Evolutionary conservation across 2,113 vertebrate genomes (phyloP), one percentile per base, ranked within the genome.

Genomic region (Dryoscopus gambensis): DNA sequence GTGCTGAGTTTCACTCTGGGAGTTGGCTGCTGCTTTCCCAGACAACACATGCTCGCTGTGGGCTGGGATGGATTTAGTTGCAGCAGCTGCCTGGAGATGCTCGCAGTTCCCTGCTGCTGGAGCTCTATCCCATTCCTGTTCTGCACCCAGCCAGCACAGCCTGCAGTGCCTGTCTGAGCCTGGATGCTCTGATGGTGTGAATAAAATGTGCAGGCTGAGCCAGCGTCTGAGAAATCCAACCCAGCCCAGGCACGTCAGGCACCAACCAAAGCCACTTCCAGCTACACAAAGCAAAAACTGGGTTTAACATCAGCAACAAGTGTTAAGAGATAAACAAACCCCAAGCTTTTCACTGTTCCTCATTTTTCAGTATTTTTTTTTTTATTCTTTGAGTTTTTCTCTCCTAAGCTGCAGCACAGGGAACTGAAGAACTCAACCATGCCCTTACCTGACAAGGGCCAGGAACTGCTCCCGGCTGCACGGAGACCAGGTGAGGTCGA

Each of bases 381-480:
- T 59, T 83, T 33, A 75, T 42, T 55, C 47, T 31, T 64, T 46
- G 42, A 35, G 31, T 17, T 56, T 52, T 68, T 55, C 37, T 75
- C 44, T 94, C 60, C 56, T 47, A 55, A 75, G 44, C 17, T 57
- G 40, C 78, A 81, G 56, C 69, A 69, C 0, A 39, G 59, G 70
- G 52, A 56, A 35, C 25, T 4, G 7, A 15, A 46, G 81, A 95
- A 52, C 57, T 89, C 2, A 0, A 64, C 76, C 53, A 39, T 39
- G n/a, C 52, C 78, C 62, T 85, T 97, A 99, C 99, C 98, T 98
- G 97, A 99, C 98, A 82, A 99, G 98, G 44, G 95, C 94, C 80
- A 96, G 94, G 91, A 99, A 98, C 95, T 99, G 98, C 73, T 97
- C 94, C 40, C 98, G 97, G 93, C 99, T 99, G 96, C 99, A 99